Conservation (phyloP, 2,888 invertebrate genomes). For the Mechanitis mazaeus region DNA sequence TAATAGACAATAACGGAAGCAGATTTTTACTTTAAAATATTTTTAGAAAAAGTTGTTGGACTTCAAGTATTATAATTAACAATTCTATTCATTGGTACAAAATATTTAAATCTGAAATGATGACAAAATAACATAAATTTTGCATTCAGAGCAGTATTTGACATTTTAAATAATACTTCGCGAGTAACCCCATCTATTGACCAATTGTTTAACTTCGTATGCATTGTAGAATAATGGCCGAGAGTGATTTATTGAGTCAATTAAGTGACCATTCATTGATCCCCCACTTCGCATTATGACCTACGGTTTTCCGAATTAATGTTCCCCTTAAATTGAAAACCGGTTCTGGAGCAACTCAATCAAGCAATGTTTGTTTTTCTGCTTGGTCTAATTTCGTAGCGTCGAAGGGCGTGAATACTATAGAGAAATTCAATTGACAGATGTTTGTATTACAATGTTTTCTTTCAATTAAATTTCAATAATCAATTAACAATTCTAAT, state of each 20-base stretch:
- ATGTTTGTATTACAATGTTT: constrained; percentile 40
- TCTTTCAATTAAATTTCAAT: constrained; percentile 29
- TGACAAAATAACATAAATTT: constrained; percentile 40
- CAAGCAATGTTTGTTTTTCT: constrained; percentile 68
- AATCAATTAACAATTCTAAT: not conserved
- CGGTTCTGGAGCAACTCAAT: constrained; percentile 58
- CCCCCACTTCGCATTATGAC: constrained; percentile 31
- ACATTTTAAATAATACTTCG: constrained; percentile 46
- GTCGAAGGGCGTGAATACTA: constrained; percentile 41
- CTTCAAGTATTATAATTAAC: constrained; percentile 9
- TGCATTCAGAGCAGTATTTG: constrained; percentile 37
- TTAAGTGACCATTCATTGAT: constrained; percentile 68
- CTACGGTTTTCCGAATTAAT: constrained; percentile 60
- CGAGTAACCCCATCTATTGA: constrained; percentile 60
- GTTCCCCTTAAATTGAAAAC: constrained; percentile 51
- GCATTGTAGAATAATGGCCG: constrained; percentile 41
- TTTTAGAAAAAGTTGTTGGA: too few relatives aligned
- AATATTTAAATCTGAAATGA: constrained; percentile 44
- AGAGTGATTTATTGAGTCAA: constrained; percentile 67
- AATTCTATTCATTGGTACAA: constrained; percentile 46
- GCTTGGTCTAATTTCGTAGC: constrained; percentile 53
- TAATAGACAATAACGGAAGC: too few relatives aligned
- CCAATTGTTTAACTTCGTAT: constrained; percentile 41
- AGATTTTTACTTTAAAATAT: too few relatives aligned
- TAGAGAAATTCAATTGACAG: constrained; percentile 47